These are phyloP conservation scores for Amazona vittata DNA, from an alignment of 2,113 vertebrate genomes.

Conservation along the genomic window DNA sequence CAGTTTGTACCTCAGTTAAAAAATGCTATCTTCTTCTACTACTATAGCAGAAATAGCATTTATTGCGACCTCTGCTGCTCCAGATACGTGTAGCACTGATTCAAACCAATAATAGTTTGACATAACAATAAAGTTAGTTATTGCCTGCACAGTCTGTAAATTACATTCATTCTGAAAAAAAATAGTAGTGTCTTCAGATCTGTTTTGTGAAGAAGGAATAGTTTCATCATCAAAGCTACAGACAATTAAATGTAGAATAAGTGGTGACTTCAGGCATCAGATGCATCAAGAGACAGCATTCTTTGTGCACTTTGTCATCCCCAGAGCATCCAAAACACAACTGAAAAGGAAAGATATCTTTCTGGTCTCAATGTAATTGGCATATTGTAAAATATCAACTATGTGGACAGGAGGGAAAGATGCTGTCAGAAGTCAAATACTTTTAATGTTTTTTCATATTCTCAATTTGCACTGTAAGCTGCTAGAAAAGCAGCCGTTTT, in stretches of 20 bases:
- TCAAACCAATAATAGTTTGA: slow-evolving; percentile 53
- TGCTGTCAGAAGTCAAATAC: background rate
- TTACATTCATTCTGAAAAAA: slow-evolving; percentile 78
- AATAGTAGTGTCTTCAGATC: slow-evolving; percentile 68
- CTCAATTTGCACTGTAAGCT: background rate
- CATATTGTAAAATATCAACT: background rate
- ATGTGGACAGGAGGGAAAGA: background rate
- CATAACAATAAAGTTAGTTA: slow-evolving; percentile 77
- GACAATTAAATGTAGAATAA: slow-evolving; percentile 30
- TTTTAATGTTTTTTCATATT: background rate
- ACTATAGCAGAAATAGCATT: background rate
- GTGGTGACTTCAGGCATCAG: slow-evolving; percentile 44
- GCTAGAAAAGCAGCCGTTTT: background rate
- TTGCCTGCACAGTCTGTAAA: slow-evolving; percentile 74
- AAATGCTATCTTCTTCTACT: background rate
- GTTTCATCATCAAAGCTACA: slow-evolving; percentile 54
- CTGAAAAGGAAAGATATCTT: slow-evolving; percentile 14
- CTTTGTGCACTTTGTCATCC: background rate
- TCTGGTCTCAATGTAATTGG: background rate
- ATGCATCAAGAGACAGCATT: background rate
- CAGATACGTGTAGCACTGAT: slow-evolving; percentile 4
- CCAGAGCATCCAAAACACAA: background rate
- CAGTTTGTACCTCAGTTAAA: background rate
- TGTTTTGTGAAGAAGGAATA: slow-evolving; percentile 60
- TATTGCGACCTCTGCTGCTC: background rate